Evolutionary conservation across 2,888 invertebrate genomes (phyloP).

Genomic region (Tetropium fuscum): DNA sequence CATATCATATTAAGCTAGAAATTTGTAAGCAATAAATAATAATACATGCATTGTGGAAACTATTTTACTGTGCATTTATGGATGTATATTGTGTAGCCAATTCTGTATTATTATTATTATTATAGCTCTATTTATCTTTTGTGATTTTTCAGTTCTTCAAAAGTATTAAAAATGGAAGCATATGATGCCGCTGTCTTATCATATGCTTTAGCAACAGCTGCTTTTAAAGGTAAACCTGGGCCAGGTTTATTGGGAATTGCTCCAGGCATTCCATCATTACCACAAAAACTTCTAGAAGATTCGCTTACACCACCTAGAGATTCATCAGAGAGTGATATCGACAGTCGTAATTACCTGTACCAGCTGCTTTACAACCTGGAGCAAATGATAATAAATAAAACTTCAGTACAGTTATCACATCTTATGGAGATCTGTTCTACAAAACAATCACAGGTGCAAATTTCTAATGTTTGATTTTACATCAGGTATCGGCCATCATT

Average conservation of each 20-base stretch:
- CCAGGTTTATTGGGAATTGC: slow-evolving; percentile 55
- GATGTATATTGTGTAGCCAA: no score
- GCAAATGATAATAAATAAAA: slow-evolving; percentile 68
- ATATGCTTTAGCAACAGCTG: slow-evolving; percentile 64
- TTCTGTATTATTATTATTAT: no score
- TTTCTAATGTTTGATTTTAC: not conserved
- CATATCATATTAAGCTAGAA: no score
- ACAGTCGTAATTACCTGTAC: slow-evolving; percentile 55
- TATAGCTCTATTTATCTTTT: no score
- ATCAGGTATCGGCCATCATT: not conserved
- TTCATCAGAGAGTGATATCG: slow-evolving; percentile 42
- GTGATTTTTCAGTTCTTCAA: slow-evolving; percentile 70
- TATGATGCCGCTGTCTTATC: slow-evolving; percentile 66
- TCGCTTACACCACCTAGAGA: slow-evolving; percentile 58
- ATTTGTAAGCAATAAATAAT: no score
- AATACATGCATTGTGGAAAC: no score
- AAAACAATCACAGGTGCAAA: slow-evolving; percentile 65
- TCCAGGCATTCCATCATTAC: slow-evolving; percentile 42
- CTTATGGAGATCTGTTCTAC: slow-evolving; percentile 71
- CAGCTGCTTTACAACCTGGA: slow-evolving; percentile 67
- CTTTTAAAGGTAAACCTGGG: slow-evolving; percentile 56
- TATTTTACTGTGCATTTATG: no score
- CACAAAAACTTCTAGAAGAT: slow-evolving; percentile 47
- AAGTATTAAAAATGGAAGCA: slow-evolving; percentile 72
- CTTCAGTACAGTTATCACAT: slow-evolving; percentile 69